Base-by-base conservation (phyloP, 1,140 invertebrate species). In the Dreissena rostriformis region DNA sequence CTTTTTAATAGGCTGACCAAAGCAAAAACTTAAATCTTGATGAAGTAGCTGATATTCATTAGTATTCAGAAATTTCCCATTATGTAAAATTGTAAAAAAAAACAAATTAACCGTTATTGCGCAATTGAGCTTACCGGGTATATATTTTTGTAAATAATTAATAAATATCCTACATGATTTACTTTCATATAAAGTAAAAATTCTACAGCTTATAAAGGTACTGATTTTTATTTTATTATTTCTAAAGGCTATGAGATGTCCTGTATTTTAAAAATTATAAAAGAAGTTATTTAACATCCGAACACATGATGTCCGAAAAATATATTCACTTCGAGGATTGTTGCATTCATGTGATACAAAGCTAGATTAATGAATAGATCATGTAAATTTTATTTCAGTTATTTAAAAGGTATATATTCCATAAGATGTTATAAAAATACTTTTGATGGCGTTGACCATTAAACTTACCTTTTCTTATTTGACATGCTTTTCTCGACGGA, bases 401-500 rank as follows among this genome's bases (percentile, higher is more conserved):
- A 76, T 65, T n/a, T 12, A 10, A 14, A 19, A 22, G 17, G 10
- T 29, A 26, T 63, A 5, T 17, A n/a, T 29, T 51, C 0, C 17
- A 49, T 29, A 39, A 0, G 19, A 19, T 65, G 1, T 49, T 11
- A 17, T 17, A 17, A 1, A 57, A 66, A n/a, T 8, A n/a, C 24
- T 49, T 29, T 6, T 19, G 6, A n/a, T 67, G 55, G 65, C 7
- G 57, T 24, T 51, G 10, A 29, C 0, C 66, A 52, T 75, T 67
- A 49, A 70, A 26, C 28, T 15, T 57, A 84, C 85, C 81, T 81
- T 82, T 88, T 86, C 57, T 77, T 84, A 1, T n/a, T 67, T 22
- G 82, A 76, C 87, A 88, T 88, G 87, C 87, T 82, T 82, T 76
- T 76, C 57, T 70, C 79, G 52, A 72, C 82, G 87, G 82, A 24